Base-by-base conservation (phyloP, 2,888 invertebrate genomes). In the Sarcophaga caerulescens region DNA sequence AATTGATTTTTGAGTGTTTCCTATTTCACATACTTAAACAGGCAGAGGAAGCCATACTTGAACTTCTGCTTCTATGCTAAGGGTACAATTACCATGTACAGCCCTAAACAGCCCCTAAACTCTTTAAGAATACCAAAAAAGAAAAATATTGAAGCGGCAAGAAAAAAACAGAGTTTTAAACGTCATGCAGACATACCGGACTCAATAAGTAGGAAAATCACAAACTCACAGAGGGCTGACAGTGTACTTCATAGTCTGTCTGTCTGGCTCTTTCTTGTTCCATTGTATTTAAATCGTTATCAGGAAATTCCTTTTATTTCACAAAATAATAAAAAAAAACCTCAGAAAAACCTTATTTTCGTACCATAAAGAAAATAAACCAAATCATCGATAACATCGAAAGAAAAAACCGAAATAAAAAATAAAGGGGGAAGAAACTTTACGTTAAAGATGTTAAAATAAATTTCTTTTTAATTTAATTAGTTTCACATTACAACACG, bases 391-490 rank as follows among this genome's bases (percentile, higher is more conserved):
- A 68, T 35, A 71, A 35, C 25, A 25, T 25, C 52, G 4, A 59
- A 23, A 45, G 60, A 5, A 10, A 35, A 10, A 2, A 35, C 8
- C 35, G 35, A 35, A 35, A 35, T 35, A 35, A 35, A 35, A 35
- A 10, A 35, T 79, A 35, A 25, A 85, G 68, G 73, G 83, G 85
- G 85, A 85, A 76, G 85, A 77, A 76, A 83, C 85, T 81, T 81
- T 86, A 68, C 62, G 86, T 81, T 86, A 86, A 86, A 86, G 84
- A 86, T 84, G 86, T 86, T 86, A 78, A 86, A 86, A 86, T 86
- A 86, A 86, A 86, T 86, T 86, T 86, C 86, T 86, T 86, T 86
- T 86, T 86, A 86, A 86, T 86, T 86, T 86, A 86, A 86, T 86
- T 86, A 86, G 86, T 86, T 86, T 86, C 86, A 86, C 86, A 75